phyloP scores from a whole-genome alignment of 2,888 invertebrate species.

The Synanthedon formicaeformis region DNA sequence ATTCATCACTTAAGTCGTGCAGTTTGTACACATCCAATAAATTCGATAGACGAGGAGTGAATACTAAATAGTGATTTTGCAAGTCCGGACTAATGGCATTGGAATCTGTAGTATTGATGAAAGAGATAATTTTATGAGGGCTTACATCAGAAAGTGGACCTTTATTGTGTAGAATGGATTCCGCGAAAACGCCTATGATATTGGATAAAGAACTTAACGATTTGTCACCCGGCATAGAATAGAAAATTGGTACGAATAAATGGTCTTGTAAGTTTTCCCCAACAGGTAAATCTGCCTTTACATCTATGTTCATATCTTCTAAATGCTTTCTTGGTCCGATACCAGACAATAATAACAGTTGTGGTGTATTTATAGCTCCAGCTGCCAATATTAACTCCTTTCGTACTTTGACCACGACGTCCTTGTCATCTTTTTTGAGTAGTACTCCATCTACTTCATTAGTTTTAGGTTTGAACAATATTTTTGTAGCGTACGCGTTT shows the following conservation, averaged over 20 bases:
- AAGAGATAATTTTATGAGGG: slow-evolving; percentile 36
- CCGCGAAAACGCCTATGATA: slow-evolving; percentile 30
- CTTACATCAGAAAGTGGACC: slow-evolving; percentile 59
- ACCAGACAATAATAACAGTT: slow-evolving; percentile 63
- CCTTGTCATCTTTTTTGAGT: slow-evolving; percentile 33
- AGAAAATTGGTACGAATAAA: slow-evolving; percentile 41
- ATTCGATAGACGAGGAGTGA: slow-evolving; percentile 26
- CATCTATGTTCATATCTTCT: slow-evolving; percentile 35
- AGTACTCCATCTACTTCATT: slow-evolving; percentile 53
- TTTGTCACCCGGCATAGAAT: slow-evolving; percentile 28
- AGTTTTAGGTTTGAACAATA: slow-evolving; percentile 60
- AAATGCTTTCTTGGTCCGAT: slow-evolving; percentile 58
- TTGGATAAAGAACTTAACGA: slow-evolving; percentile 21
- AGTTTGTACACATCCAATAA: slow-evolving; percentile 26
- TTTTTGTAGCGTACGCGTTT: slow-evolving; percentile 60
- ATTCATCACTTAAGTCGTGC: slow-evolving; percentile 28
- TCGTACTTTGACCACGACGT: slow-evolving; percentile 34
- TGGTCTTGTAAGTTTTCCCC: slow-evolving; percentile 69
- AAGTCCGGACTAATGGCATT: slow-evolving; percentile 31
- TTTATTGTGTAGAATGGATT: slow-evolving; percentile 55
- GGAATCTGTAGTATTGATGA: slow-evolving; percentile 38
- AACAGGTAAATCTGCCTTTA: slow-evolving; percentile 55
- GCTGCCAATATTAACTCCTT: slow-evolving; percentile 66
- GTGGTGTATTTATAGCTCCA: slow-evolving; percentile 63
- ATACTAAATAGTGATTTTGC: slow-evolving; percentile 33